Evolutionary conservation across 2,797 vertebrate species (phyloP), one percentile per base, ranked within the genome.

Genomic region (Lerista edwardsae): DNA sequence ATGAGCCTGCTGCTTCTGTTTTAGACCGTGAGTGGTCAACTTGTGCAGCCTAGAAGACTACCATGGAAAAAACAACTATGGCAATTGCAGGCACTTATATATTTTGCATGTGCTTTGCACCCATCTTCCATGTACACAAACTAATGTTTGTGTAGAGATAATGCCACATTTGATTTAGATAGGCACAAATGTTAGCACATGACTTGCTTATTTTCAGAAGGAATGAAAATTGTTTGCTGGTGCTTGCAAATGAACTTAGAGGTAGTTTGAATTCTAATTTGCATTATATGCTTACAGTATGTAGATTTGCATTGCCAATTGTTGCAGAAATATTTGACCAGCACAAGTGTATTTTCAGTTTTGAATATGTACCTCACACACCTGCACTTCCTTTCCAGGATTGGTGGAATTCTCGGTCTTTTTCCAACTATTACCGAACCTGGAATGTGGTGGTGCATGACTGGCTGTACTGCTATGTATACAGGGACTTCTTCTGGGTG

Each of bases 401-500:
- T 84, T 99, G 98, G 98, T 99, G 98, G 98, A 99, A 99, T 92
- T 99, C 98, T 47, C 99, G 98, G 41, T 99, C 98, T 65, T 99
- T 97, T 94, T 96, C 98, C 87, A 99, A 98, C 94, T 99, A 99
- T 93, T 99, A 98, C 87, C 96, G 98, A 86, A 99, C 98, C 6
- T 99, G 98, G 98, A 99, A 99, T 0, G 98, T 99, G 5, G 98
- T 99, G 11, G 98, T 99, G 7, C 98, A 99, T 79, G 98, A 99
- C 86, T 99, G 98, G 98, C 95, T 99, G 8, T 99, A 98, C 94
- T 98, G 98, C 93, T 99, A 99, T 36, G 96, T 97, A 76, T 99
- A 99, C 90, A 96, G 96, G 90, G 98, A 99, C 94, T 97, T 99
- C 84, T 95, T 99, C 47, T 97, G 97, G 97, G 98, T 99, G 91